Base-by-base conservation (phyloP, 1,140 invertebrate genomes). In the Eupeodes corollae region DNA sequence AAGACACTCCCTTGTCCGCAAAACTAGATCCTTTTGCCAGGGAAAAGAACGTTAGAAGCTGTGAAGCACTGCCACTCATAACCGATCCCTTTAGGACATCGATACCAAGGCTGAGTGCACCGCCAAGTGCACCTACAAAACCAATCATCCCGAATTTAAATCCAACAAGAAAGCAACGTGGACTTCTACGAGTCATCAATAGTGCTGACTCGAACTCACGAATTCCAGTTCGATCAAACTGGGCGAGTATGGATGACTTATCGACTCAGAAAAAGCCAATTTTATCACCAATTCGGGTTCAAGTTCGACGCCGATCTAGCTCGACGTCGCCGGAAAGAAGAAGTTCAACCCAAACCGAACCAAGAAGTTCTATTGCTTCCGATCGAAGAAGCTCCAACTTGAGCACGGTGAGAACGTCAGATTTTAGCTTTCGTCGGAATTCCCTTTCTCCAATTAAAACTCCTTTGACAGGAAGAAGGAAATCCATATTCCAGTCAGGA, bases 371-470 rank as follows among this genome's bases (percentile, higher is more conserved):
- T 43, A 43, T 43, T 5, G 58, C 52, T 11, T 67, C 63, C 14
- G 63, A 67, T 47, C 47, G 63, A 1, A 50, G 63, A 12, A 67
- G 63, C 37, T 67, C 63, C 2, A 67, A 67, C 50, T 35, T 67
- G 14, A 67, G 63, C 42, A 59, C 59, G 9, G 52, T 67, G 12
- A 67, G 63, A 18, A 67, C 63, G 39, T 67, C 63, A 21, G 63
- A 67, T 19, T 59, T 67, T 31, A 67, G 63, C 40, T 67, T 63
- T 50, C 45, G 55, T 12, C 52, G 56, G 16, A 53, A 59, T 13
- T 56, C 63, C 6, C 48, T 62, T 19, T 42, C 59, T 14, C 14
- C 42, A 3, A 16, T 21, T 26, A 46, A 46, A 37, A 35, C 14
- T 32, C 19, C 15, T 31, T 31, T 39, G 43, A 34, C 19, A 15